Conservation (phyloP, 2,113 vertebrate species). For the Plotosus lineatus region DNA sequence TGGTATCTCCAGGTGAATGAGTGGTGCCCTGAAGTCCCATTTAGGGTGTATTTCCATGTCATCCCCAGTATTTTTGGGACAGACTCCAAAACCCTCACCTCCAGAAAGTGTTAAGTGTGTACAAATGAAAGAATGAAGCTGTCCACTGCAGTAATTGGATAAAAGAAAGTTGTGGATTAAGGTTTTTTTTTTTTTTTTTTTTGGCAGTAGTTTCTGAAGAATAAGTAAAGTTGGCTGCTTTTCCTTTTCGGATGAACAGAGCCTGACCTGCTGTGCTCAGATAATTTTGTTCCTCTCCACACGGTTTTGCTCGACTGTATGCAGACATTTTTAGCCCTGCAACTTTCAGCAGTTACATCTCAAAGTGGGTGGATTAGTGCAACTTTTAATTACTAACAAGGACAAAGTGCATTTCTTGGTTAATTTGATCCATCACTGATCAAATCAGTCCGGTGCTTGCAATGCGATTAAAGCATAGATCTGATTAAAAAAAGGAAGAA, state of each 20-base stretch:
- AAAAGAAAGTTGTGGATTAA: background rate
- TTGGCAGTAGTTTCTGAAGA: background rate
- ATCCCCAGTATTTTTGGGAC: background rate
- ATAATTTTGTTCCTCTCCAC: background rate
- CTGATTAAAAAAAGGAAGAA: conserved; percentile 59
- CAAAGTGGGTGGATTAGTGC: conserved; percentile 64
- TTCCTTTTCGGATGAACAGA: background rate
- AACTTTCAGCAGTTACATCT: conserved; percentile 63
- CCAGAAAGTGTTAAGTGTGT: background rate
- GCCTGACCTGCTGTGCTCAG: background rate
- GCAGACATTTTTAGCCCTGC: conserved; percentile 39
- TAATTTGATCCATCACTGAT: conserved; percentile 54
- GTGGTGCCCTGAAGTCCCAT: background rate
- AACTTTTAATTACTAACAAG: conserved; percentile 61
- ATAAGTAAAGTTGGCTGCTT: background rate
- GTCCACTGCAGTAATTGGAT: background rate
- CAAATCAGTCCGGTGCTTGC: conserved; percentile 56
- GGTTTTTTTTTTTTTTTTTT: background rate
- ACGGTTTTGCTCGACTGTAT: background rate
- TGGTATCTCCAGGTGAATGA: background rate
- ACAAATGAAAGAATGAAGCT: background rate
- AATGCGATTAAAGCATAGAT: conserved; percentile 62
- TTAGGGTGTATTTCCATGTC: background rate
- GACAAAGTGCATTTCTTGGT: conserved; percentile 57
- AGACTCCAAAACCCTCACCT: background rate